A percentile compares a stretch with the other conserved stretches of the same genome.
Conservation (phyloP, 2,888 invertebrate species). For the Orgyia antiqua region DNA sequence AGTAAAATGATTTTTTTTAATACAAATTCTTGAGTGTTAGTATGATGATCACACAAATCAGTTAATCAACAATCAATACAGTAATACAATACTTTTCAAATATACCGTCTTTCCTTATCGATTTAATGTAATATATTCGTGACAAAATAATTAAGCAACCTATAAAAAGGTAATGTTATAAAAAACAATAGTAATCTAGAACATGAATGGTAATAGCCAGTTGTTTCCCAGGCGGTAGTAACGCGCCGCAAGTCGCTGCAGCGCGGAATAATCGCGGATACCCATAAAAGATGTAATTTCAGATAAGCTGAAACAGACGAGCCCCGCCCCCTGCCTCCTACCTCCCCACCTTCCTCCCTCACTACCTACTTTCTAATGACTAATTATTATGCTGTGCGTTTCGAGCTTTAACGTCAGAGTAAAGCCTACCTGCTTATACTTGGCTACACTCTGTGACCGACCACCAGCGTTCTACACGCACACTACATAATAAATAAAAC, state of each 20-base stretch:
- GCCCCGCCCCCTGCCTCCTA: conserved; percentile 57
- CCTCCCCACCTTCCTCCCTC: conserved; percentile 44
- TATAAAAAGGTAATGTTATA: conserved; percentile 60
- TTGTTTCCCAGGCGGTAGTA: conserved; percentile 70
- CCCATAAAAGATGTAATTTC: conserved; percentile 79
- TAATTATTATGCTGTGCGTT: conserved; percentile 79
- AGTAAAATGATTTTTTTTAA: too few relatives aligned
- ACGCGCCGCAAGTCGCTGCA: conserved; percentile 74
- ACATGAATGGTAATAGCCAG: conserved; percentile 68
- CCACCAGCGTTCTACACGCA: conserved; percentile 44
- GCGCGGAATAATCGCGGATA: conserved; percentile 78
- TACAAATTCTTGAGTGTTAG: too few relatives aligned
- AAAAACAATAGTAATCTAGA: conserved; percentile 72
- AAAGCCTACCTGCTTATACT: conserved; percentile 52
- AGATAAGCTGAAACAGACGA: conserved; percentile 79
- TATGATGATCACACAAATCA: too few relatives aligned
- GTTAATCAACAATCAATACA: too few relatives aligned
- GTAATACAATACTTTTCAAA: too few relatives aligned
- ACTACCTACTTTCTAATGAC: conserved; percentile 78
- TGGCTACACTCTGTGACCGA: conserved; percentile 41
- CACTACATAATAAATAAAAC: too few relatives aligned
- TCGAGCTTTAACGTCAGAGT: conserved; percentile 69
- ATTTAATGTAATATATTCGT: conserved; percentile 41
- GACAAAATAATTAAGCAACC: conserved; percentile 43
- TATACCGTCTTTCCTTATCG: too few relatives aligned